phyloP scores from a whole-genome alignment of 2,888 invertebrate genomes.

The Meteorus colon region DNA sequence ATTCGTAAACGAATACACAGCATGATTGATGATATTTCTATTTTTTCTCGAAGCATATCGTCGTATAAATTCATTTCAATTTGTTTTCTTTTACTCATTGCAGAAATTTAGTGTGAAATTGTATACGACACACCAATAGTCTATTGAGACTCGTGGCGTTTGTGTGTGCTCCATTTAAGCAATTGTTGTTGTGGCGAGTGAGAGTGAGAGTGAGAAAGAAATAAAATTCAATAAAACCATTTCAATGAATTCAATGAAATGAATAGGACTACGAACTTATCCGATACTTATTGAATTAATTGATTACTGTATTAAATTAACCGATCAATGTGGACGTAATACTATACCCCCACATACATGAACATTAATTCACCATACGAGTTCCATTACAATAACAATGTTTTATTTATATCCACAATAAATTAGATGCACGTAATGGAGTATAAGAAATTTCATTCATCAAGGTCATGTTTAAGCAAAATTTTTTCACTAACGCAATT shows the following conservation, averaged over 20 bases:
- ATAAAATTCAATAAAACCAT: not conserved
- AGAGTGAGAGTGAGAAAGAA: not conserved
- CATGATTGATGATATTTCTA: no score
- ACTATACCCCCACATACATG: not conserved
- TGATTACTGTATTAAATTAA: not conserved
- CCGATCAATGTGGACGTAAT: not conserved
- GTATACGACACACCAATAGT: not conserved
- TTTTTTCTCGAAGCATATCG: no score
- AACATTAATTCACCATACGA: not conserved
- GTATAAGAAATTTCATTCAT: slow-evolving; percentile 44
- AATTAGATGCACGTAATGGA: slow-evolving; percentile 48
- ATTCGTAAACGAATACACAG: no score
- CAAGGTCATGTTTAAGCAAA: slow-evolving; percentile 48
- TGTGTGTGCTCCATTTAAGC: not conserved
- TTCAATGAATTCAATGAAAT: not conserved
- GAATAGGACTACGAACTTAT: not conserved
- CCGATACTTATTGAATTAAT: not conserved
- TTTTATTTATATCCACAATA: not conserved
- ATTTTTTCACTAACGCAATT: slow-evolving; percentile 30
- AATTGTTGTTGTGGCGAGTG: not conserved
- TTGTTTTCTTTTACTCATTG: not conserved
- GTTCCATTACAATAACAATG: not conserved
- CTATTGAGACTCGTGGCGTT: not conserved
- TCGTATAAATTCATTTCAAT: not conserved
- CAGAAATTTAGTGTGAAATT: not conserved